These are phyloP conservation scores for Tetrao urogallus DNA, from an alignment of 2,113 vertebrate species.

Conservation along the genomic window DNA sequence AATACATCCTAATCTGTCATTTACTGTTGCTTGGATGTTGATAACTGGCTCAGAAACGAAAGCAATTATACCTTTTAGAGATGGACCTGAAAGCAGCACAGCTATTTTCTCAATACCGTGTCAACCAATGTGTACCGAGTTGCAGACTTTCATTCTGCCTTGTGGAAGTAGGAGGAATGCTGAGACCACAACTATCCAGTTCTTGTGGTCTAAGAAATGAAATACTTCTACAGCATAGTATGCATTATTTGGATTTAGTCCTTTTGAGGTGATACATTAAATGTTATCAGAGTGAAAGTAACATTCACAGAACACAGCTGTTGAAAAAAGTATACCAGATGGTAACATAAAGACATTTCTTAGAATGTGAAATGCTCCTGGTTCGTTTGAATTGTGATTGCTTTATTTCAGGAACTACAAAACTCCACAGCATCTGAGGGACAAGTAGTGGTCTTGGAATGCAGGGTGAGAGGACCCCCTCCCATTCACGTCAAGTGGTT, in stretches of 20 bases:
- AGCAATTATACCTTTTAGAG: neutral
- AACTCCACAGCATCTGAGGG: conserved; percentile 89
- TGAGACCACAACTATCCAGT: neutral
- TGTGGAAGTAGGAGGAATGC: neutral
- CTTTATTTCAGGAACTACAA: conserved; percentile 85
- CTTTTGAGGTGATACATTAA: neutral
- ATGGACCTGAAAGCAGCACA: neutral
- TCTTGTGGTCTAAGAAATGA: neutral
- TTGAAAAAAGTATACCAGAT: neutral
- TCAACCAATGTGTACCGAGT: neutral
- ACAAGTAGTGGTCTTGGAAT: conserved; percentile 95
- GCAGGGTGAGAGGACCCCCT: conserved; percentile 88
- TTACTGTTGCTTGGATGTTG: neutral
- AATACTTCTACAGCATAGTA: neutral
- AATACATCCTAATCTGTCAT: neutral
- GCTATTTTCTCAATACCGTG: neutral
- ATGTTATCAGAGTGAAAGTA: neutral
- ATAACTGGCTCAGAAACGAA: neutral
- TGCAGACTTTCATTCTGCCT: neutral
- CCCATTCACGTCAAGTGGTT: conserved; percentile 90
- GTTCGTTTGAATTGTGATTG: neutral
- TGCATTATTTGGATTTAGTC: neutral
- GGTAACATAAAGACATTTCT: neutral
- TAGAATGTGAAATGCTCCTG: neutral
- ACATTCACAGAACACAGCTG: neutral